Base-by-base conservation (phyloP, 37 sponge, comb jelly and placozoan species). In the Beroe ovata region DNA sequence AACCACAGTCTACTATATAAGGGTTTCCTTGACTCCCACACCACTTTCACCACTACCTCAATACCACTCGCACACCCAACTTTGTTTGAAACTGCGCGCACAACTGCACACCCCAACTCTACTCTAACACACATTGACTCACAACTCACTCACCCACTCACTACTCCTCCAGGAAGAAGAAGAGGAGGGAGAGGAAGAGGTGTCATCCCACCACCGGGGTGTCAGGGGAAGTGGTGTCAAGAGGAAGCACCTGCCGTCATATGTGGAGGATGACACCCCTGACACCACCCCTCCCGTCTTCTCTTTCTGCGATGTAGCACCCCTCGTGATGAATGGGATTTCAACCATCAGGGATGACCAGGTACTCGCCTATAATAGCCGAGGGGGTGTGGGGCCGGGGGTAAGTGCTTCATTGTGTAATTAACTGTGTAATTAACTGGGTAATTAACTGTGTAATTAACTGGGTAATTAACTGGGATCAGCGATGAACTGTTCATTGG, bases 341-440 rank as follows among this genome's bases (percentile, higher is more conserved):
- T 77, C 84, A 3, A 39, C 54, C 8, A 77, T 77, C 38, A 39
- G 84, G 22, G 84, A 77, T 54, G 84, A 77, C 21, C 84, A 77
- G 84, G 84, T 41, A 21, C 21, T n/a, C n/a, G n/a, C n/a, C n/a
- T n/a, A n/a, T n/a, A n/a, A n/a, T n/a, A n/a, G n/a, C 18, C 11
- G 18, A 11, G 18, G 18, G 18, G 59, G 59, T 11, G 18, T 58
- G 59, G 16, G 11, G 59, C 18, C 59, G 18, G 16, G 59, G 16
- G 18, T 18, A 58, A 58, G 18, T 58, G 18, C 59, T 11, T 19
- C 11, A 18, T 18, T 18, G 59, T 18, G 18, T n/a, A n/a, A n/a
- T n/a, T n/a, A n/a, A n/a, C n/a, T n/a, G n/a, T n/a, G n/a, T n/a
- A n/a, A n/a, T n/a, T n/a, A n/a, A n/a, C n/a, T n/a, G n/a, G n/a